Evolutionary conservation across 2,113 vertebrate genomes (phyloP), one percentile per base, ranked within the genome.

Genomic region (Oncorhynchus kisutch): DNA sequence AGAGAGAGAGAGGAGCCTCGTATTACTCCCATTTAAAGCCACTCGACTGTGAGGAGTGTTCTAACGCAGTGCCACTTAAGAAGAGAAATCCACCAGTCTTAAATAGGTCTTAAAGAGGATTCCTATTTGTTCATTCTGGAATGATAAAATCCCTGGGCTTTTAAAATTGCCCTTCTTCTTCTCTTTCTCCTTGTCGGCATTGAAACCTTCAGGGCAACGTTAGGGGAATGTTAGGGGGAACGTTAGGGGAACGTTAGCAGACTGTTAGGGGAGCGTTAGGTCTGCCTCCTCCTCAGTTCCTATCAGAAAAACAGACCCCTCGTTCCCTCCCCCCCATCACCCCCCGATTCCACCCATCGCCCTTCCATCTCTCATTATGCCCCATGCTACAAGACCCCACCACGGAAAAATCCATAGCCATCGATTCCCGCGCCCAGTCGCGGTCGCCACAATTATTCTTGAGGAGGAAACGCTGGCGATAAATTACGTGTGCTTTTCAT

Each of bases 401-500:
- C 96, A 94, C 96, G 96, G 95, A 88, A 90, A 90, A 97, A 95
- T 97, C 96, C 91, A 98, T 97, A 96, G 89, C 81, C 96, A 98
- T 97, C 95, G 97, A 98, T 97, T 95, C 94, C 93, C 81, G 90
- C 92, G 94, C 90, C 88, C 86, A 82, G 88, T 84, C 73, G 77
- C 94, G 94, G 95, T 96, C 95, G 95, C 96, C 96, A 97, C 96
- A 97, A 97, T 97, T 98, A 98, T 96, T 97, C 97, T 97, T 95
- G 94, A 97, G 95, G 95, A 96, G 96, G 96, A 98, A 98, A 97
- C 95, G 91, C 93, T 93, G 93, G 95, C 95, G 94, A 98, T 98
- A 97, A 97, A 98, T 98, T 97, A 96, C 95, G 94, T 96, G 95
- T 94, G 96, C 95, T 96, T 96, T 97, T 97, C 95, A 97, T 97